Base-by-base conservation (phyloP, 2,888 invertebrate genomes). In the Trachelus stipa region DNA sequence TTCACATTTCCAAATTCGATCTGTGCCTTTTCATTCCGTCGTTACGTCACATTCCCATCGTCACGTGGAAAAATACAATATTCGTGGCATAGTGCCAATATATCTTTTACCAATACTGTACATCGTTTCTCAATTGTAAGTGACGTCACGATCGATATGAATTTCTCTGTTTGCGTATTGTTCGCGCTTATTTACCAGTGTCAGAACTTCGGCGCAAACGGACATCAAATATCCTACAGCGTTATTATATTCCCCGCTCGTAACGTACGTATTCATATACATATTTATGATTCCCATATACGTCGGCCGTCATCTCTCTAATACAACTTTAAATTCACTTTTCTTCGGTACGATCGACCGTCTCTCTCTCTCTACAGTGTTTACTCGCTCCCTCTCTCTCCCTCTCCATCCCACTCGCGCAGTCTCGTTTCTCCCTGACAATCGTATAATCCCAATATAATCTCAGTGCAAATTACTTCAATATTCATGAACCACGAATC, bases 401-500 rank as follows among this genome's bases (percentile, higher is more conserved):
- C 6, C 23, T 23, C 15, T 56, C 56, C 2, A 23, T 23, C 9
- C 56, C 56, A 30, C 33, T 71, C 71, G 71, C 71, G 31, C 31
- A 11, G 31, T 15, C 33, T 30, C 71, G 3, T 15, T 15, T 9
- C 1, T 6, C 30, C 12, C 71, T 23, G 31, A 33, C 71, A 33
- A 71, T 71, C 71, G 31, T 71, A 33, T 71, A 71, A 71, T 71
- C 33, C 31, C 71, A 33, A 71, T 71, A 71, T 71, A 71, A 71
- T 71, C 71, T 30, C 31, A 31, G 71, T 31, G 30, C 34, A 34
- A 33, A 71, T 71, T 71, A 71, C 71, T 71, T 71, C 31, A 71
- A 71, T 71, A 71, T 71, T 71, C 71, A 71, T 71, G 33, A 71
- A 15, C 15, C 71, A 33, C 71, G 31, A 35, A 35, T 35, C 35